Percentiles rank a stretch among this genome's conserved stretches.
phyloP scores from a whole-genome alignment of 2,888 invertebrate genomes.

The Pandemis cinnamomeana region DNA sequence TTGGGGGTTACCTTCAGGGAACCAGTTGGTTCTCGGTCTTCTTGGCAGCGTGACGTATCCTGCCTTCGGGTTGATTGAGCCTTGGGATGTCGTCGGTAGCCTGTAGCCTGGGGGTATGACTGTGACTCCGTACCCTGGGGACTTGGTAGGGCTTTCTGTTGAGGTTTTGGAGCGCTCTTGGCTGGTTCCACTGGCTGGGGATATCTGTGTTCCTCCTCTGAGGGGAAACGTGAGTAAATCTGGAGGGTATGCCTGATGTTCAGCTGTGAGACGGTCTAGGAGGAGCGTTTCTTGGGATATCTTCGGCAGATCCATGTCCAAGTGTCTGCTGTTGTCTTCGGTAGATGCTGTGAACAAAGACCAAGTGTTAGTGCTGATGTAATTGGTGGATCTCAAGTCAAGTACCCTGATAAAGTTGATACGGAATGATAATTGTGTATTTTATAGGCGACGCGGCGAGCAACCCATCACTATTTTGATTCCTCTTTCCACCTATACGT shows the following conservation, averaged over 20 bases:
- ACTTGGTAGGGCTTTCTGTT: conserved; percentile 70
- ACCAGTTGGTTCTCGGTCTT: conserved; percentile 89
- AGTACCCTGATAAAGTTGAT: too few relatives aligned
- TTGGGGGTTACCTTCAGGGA: conserved; percentile 81
- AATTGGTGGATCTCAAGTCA: not conserved
- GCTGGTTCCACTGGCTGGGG: conserved; percentile 75
- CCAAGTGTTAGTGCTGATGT: not conserved
- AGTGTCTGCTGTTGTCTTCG: conserved; percentile 86
- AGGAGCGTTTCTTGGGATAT: conserved; percentile 80
- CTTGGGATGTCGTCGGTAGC: conserved; percentile 86
- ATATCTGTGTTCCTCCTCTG: conserved; percentile 70
- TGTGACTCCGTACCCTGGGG: conserved; percentile 69
- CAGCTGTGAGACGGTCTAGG: conserved; percentile 72
- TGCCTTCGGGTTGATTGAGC: conserved; percentile 86
- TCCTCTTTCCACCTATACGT: too few relatives aligned
- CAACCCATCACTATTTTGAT: too few relatives aligned
- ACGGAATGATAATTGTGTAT: too few relatives aligned
- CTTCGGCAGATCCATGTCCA: conserved; percentile 84
- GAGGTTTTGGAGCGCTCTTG: conserved; percentile 49
- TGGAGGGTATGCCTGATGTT: conserved; percentile 89
- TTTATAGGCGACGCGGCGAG: too few relatives aligned
- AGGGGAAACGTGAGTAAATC: conserved; percentile 92
- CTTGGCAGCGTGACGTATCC: conserved; percentile 95
- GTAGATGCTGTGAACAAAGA: conserved; percentile 74
- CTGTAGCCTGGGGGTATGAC: conserved; percentile 63